Evolutionary conservation across 1,140 invertebrate genomes (phyloP).

Genomic region (Tetranychus cinnabarinus): DNA sequence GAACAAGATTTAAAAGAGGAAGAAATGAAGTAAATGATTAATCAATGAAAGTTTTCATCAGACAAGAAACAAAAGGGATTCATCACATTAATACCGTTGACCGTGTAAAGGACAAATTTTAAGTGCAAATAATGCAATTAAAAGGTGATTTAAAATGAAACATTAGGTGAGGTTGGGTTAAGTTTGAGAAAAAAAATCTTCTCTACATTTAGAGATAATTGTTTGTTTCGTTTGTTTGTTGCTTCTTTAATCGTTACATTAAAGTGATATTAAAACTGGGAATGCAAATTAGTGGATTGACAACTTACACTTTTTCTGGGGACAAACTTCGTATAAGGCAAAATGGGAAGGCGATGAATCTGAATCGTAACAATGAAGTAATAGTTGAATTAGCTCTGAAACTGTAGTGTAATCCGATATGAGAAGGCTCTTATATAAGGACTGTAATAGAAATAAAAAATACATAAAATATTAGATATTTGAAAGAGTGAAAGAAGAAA

Average conservation of each 20-base stretch:
- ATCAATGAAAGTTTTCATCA: not conserved
- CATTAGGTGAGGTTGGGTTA: too few species aligned
- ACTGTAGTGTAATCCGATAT: constrained; percentile 70
- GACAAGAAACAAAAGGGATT: too few species aligned
- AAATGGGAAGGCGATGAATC: constrained; percentile 56
- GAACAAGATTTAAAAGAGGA: not conserved
- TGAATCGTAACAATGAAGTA: constrained; percentile 60
- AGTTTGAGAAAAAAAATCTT: too few species aligned
- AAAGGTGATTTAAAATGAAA: too few species aligned
- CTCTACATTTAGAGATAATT: too few species aligned
- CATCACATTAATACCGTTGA: too few species aligned
- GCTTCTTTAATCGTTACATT: not conserved
- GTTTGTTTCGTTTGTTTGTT: too few species aligned
- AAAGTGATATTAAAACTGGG: constrained; percentile 11
- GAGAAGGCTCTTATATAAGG: constrained; percentile 70
- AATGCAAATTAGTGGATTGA: constrained; percentile 13
- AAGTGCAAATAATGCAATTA: too few species aligned
- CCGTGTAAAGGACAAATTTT: too few species aligned
- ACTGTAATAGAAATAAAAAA: constrained; percentile 22
- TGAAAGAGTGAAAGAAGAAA: not conserved
- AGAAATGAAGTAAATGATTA: constrained; percentile 1
- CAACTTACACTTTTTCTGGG: constrained; percentile 14
- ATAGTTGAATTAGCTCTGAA: constrained; percentile 57
- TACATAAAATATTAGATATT: not conserved
- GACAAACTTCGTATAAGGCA: constrained; percentile 52